phyloP scores from a whole-genome alignment of 2,888 invertebrate species.

The Drosophila aldrichi region DNA sequence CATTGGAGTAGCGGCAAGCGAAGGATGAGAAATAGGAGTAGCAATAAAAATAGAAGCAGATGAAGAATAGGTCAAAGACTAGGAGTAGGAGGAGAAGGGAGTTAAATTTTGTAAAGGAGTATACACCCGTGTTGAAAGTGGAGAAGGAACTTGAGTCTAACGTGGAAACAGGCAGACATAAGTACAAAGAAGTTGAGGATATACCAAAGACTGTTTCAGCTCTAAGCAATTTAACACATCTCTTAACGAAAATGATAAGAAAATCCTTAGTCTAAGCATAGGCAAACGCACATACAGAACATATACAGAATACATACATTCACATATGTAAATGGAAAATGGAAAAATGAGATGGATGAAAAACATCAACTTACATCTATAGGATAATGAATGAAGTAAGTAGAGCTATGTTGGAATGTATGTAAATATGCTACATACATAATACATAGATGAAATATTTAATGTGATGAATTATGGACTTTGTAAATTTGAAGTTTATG shows the following conservation, averaged over 20 bases:
- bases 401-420: neutral
- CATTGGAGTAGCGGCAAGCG: neutral
- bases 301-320: conserved; percentile 10
- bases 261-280: neutral
- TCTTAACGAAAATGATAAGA: neutral
- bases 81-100: neutral
- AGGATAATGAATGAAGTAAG: conserved; percentile 1
- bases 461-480: neutral
- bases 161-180: no score
- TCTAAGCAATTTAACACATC: neutral
- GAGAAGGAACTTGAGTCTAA: neutral
- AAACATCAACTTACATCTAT: conserved; percentile 7
- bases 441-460: neutral
- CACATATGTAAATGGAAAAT: neutral
- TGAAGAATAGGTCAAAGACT: neutral
- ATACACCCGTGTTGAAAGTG: neutral
- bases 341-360: conserved; percentile 2
- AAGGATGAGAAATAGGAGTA: neutral
- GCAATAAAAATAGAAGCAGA: neutral
- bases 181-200: neutral
- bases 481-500: neutral
- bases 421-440: neutral
- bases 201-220: neutral
- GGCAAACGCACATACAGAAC: neutral
- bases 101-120: neutral